Percentiles rank a stretch among this genome's conserved stretches.
These are phyloP conservation scores for Rutpela maculata DNA, from an alignment of 2,888 invertebrate species.

Conservation along the genomic window DNA sequence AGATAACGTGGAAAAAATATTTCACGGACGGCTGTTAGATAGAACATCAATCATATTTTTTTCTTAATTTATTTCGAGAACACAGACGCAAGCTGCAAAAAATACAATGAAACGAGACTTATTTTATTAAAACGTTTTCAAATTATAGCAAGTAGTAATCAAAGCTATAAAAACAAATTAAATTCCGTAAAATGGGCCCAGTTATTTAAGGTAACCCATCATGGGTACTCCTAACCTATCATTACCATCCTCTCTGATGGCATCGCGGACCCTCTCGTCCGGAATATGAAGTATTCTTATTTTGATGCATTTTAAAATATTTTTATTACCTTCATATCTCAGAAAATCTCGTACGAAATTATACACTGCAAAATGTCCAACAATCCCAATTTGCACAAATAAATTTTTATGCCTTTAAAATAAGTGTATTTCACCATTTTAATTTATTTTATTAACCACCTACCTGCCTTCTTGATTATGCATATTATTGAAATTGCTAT, in stretches of 20 bases:
- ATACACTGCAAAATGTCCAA: conserved; percentile 43
- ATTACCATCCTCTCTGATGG: conserved; percentile 70
- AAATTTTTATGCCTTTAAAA: conserved; percentile 8
- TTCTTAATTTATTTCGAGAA: conserved; percentile 56
- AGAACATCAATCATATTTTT: conserved; percentile 64
- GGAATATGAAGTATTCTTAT: conserved; percentile 66
- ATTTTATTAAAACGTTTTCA: conserved; percentile 72
- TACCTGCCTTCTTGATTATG: not conserved
- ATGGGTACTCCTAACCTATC: conserved; percentile 73
- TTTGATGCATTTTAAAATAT: conserved; percentile 71
- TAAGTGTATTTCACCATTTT: conserved; percentile 3
- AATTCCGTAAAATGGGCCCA: conserved; percentile 74
- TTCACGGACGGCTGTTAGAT: conserved; percentile 32
- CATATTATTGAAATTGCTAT: not conserved
- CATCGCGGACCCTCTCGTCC: conserved; percentile 64
- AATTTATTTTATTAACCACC: conserved; percentile 8
- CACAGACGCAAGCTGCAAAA: conserved; percentile 60
- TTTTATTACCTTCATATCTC: conserved; percentile 65
- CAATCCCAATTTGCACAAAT: conserved; percentile 19
- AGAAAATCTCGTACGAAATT: conserved; percentile 59
- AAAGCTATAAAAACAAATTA: conserved; percentile 76
- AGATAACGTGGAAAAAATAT: conserved; percentile 53
- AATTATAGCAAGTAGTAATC: conserved; percentile 74
- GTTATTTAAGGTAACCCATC: conserved; percentile 74
- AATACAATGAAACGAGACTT: conserved; percentile 62